Conservation (phyloP, 2,113 vertebrate genomes). For the Chaetorhynchus papuensis region DNA sequence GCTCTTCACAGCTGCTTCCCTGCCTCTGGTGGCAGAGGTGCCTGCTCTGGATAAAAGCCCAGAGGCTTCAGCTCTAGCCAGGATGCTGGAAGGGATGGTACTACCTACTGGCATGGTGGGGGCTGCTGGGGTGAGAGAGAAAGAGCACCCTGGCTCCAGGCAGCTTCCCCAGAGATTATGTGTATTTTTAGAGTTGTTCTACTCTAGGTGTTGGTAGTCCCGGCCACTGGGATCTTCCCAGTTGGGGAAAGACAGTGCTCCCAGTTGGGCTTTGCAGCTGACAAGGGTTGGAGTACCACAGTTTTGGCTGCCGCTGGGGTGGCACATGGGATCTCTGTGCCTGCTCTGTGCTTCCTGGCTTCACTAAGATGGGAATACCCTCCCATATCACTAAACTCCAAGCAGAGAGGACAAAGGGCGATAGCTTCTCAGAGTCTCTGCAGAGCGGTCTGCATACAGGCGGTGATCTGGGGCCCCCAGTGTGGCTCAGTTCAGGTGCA, state of each 20-base stretch:
- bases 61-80: background rate
- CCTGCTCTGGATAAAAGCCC: background rate
- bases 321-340: background rate
- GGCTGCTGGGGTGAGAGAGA: background rate
- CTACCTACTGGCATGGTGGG: too few relatives aligned
- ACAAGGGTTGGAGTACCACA: background rate
- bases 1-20: background rate
- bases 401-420: fast-evolving
- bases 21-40: background rate
- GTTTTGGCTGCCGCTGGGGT: background rate
- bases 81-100: background rate
- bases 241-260: background rate
- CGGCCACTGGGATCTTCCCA: background rate
- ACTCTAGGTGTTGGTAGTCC: background rate
- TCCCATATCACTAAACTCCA: background rate
- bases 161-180: fast-evolving
- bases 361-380: background rate
- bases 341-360: background rate
- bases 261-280: fast-evolving
- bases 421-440: background rate
- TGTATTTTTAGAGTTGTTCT: background rate
- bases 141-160: background rate
- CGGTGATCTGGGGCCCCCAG: background rate
- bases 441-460: background rate
- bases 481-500: background rate